These are phyloP conservation scores for Lepus europaeus DNA, from an alignment of 2,113 vertebrate genomes.

Conservation along the genomic window DNA sequence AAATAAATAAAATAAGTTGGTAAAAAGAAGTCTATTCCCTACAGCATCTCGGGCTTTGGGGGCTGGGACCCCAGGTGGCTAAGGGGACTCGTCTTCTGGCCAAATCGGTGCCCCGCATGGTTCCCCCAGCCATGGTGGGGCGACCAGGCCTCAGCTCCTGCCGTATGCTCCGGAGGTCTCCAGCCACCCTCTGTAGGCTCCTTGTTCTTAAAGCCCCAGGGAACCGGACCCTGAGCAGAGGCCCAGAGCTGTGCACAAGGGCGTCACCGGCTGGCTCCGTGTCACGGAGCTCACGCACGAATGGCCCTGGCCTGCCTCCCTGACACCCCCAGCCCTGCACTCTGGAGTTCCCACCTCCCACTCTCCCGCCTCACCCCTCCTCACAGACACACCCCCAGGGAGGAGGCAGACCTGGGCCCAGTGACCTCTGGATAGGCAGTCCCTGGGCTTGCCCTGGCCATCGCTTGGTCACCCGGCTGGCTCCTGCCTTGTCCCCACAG, in stretches of 20 bases:
- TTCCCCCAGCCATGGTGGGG: background rate
- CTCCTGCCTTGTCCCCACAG: background rate
- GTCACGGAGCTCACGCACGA: too few species aligned
- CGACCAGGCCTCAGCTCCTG: background rate
- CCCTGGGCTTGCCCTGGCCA: slow-evolving; percentile 13
- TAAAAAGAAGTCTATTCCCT: background rate
- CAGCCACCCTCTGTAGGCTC: background rate
- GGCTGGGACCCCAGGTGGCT: too few species aligned
- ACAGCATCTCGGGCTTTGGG: background rate
- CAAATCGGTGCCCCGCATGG: background rate
- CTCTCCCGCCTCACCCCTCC: background rate
- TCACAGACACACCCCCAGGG: background rate
- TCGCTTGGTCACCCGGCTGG: slow-evolving; percentile 57
- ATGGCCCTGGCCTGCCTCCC: background rate
- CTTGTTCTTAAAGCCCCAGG: background rate
- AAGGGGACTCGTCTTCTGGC: background rate
- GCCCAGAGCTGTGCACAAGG: background rate
- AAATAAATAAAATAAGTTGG: too few species aligned
- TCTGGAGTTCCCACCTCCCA: background rate
- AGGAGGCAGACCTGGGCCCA: slow-evolving; percentile 21
- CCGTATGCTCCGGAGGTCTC: background rate
- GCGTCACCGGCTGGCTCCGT: background rate
- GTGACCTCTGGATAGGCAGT: slow-evolving; percentile 4
- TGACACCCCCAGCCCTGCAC: rapidly evolving
- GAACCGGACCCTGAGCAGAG: background rate